Evolutionary conservation across 2,113 vertebrate genomes (phyloP).

Genomic region (Lycaon pictus): DNA sequence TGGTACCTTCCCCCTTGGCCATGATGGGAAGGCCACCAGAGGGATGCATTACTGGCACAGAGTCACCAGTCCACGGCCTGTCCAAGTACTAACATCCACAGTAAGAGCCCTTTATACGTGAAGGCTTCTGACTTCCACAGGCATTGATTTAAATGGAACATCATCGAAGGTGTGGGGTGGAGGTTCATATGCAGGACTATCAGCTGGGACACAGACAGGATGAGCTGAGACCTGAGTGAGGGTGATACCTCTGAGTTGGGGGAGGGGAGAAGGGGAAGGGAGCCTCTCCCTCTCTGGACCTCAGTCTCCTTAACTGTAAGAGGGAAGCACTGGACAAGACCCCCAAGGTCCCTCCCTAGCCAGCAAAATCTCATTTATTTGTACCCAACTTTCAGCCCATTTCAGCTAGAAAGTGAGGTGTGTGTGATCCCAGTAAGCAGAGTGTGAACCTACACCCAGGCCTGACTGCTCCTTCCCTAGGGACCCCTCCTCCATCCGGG

Average conservation of each 20-base stretch:
- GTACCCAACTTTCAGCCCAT: not conserved
- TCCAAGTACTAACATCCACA: not conserved
- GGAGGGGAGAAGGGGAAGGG: not conserved
- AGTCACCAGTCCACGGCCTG: not conserved
- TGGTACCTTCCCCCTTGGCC: not conserved
- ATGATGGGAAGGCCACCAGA: fast-evolving
- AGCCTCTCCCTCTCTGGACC: not conserved
- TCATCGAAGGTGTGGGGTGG: fast-evolving
- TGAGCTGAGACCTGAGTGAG: not conserved
- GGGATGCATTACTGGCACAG: not conserved
- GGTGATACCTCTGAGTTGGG: not conserved
- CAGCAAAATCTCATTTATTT: not conserved
- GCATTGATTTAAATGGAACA: not conserved
- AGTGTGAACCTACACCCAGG: not conserved
- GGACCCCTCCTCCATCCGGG: not conserved
- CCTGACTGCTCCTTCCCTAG: not conserved
- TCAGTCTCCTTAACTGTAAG: not conserved
- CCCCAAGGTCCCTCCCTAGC: not conserved
- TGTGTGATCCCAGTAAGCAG: not conserved
- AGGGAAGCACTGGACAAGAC: not conserved
- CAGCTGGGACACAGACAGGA: not conserved
- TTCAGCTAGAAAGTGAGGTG: not conserved
- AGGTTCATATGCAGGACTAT: not conserved
- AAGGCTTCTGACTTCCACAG: not conserved
- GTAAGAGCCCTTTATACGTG: not conserved